Base-by-base conservation (phyloP, 2,797 vertebrate species). In the Eospalax fontanierii region DNA sequence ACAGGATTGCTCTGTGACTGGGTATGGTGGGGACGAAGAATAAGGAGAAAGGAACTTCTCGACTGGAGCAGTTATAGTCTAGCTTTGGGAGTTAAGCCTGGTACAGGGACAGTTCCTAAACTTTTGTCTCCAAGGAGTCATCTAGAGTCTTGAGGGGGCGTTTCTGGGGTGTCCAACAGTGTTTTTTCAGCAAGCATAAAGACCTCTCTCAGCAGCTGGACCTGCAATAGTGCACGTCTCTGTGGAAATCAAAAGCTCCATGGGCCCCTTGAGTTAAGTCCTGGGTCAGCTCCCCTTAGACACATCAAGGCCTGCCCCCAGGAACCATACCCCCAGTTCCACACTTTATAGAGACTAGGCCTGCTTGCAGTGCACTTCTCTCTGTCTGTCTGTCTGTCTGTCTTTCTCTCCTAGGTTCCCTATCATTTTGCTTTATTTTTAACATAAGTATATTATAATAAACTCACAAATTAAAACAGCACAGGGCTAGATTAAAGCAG, bases 1-100 rank as follows among this genome's bases (percentile, higher is more conserved):
- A 0, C 0, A 15, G 1, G 50, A 33, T 11, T 70, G 50, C 9
- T 18, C 2, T 0, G 10, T 57, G 24, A 2, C 21, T 85, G 0
- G 0, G 0, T 4, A 38, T 12, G 7, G 5, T 0, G 8, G 21
- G 8, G 28, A 0, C 28, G 38, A 75, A 66, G 86, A 4, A 1
- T 2, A 50, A 24, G 19, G 84, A 46, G 35, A 82, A 40, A 63
- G 65, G 19, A 6, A 33, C 8, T 70, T 11, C 43, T 22, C 6
- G 1, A 63, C 5, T 15, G 40, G 16, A 63, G 12, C 18, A 22
- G 16, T 7, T 33, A 0, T 21, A 26, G 14, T 11, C 63, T 71
- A 43, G 21, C 22, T 46, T 79, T 65, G 57, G 14, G 68, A 9
- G 28, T 46, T 22, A 18, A 54, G 4, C 3, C 3, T 2, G 15